Evolutionary conservation across 2,888 invertebrate genomes (phyloP).

Genomic region (Yponomeuta evonymella): DNA sequence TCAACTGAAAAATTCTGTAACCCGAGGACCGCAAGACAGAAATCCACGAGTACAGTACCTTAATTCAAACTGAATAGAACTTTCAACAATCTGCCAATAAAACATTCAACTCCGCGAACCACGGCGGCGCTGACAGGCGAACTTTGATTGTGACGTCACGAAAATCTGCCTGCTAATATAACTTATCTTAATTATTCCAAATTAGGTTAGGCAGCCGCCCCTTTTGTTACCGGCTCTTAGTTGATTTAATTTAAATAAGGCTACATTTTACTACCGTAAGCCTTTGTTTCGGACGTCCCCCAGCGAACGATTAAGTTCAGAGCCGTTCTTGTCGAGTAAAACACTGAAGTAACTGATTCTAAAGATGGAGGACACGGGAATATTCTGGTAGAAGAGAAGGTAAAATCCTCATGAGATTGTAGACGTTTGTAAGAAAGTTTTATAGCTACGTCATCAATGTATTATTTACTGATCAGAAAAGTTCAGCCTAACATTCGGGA

Average conservation of each 20-base stretch:
- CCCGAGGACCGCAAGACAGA: too few species aligned
- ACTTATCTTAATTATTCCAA: conserved; percentile 24
- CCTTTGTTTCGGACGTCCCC: conserved; percentile 1
- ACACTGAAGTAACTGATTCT: not conserved
- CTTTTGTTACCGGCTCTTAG: conserved; percentile 21
- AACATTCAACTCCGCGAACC: not conserved
- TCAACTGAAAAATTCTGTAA: too few species aligned
- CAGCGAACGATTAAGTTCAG: conserved; percentile 19
- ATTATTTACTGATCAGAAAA: not conserved
- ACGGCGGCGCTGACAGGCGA: not conserved
- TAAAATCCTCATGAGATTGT: not conserved
- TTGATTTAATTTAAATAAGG: conserved; percentile 25
- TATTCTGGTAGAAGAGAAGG: not conserved
- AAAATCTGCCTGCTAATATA: conserved; percentile 19
- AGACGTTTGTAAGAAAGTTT: not conserved
- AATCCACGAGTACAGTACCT: too few species aligned
- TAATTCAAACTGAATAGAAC: not conserved
- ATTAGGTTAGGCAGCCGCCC: conserved; percentile 20
- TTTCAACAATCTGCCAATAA: conserved; percentile 1
- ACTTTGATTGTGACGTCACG: conserved; percentile 4
- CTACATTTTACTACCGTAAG: conserved; percentile 19
- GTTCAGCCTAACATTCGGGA: too few species aligned
- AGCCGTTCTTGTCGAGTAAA: not conserved
- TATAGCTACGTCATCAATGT: not conserved
- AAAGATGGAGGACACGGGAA: not conserved